Evolutionary conservation across 92 coral and sea anemone genomes (phyloP).

Genomic region (Parazoanthus darwini): DNA sequence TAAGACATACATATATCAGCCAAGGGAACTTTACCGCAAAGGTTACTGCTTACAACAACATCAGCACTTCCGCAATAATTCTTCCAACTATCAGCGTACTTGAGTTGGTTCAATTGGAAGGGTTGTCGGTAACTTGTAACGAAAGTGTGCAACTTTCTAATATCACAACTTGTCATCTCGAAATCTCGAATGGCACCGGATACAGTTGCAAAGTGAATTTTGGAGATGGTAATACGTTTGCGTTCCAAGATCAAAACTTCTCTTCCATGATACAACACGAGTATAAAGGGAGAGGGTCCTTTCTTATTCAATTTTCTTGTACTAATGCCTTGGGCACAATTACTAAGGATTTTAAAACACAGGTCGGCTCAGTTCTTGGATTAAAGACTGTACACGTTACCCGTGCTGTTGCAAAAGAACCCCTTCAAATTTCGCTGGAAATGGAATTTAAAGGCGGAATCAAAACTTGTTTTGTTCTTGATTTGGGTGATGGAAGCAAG

Average conservation of each 20-base stretch:
- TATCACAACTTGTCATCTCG: slow-evolving; percentile 15
- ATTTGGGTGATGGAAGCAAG: slow-evolving; percentile 28
- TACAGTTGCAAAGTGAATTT: slow-evolving; percentile 6
- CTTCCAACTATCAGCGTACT: slow-evolving; percentile 2
- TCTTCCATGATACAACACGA: not conserved
- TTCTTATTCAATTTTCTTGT: slow-evolving; percentile 16
- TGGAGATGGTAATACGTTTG: slow-evolving; percentile 11
- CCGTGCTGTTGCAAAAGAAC: slow-evolving; percentile 3
- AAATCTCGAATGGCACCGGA: slow-evolving; percentile 12
- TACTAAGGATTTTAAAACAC: not conserved
- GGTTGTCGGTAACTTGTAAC: not conserved
- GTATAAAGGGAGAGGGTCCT: slow-evolving; percentile 5
- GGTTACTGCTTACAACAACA: slow-evolving; percentile 31
- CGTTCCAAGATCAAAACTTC: not conserved
- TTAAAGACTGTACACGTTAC: not conserved
- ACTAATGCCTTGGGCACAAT: not conserved
- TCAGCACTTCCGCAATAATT: not conserved
- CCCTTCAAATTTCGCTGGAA: slow-evolving; percentile 4
- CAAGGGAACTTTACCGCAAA: slow-evolving; percentile 17
- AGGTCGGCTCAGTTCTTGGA: slow-evolving; percentile 1
- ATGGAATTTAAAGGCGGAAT: slow-evolving; percentile 25
- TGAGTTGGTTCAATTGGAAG: slow-evolving; percentile 12
- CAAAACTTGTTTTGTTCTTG: slow-evolving; percentile 23
- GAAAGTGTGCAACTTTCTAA: slow-evolving; percentile 26
- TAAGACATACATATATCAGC: not conserved